phyloP scores from a whole-genome alignment of 2,113 vertebrate species.

The Actenoides lindsayi region DNA sequence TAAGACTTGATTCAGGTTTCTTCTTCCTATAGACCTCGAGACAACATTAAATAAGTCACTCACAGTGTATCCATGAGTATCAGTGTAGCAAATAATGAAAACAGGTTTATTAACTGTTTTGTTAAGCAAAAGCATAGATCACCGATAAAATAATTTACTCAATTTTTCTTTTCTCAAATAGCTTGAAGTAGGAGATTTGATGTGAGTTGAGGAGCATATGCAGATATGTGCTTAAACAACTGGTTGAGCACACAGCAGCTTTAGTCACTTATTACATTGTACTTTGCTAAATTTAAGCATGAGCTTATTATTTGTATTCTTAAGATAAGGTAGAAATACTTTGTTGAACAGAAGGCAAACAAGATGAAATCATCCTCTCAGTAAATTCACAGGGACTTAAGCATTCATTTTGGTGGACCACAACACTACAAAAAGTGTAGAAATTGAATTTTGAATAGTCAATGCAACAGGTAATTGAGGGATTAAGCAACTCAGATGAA shows the following conservation, averaged over 20 bases:
- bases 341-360: background rate
- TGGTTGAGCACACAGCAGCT: background rate
- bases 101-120: background rate
- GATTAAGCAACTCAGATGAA: background rate
- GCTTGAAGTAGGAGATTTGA: background rate
- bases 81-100: background rate
- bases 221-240: background rate
- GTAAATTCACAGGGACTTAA: background rate
- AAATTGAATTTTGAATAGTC: background rate
- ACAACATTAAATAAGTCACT: background rate
- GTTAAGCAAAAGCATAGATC: background rate
- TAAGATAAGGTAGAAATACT: background rate
- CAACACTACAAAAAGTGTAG: background rate
- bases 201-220: background rate
- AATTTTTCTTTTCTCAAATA: background rate
- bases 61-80: background rate
- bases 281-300: background rate
- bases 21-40: background rate
- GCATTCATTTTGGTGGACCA: background rate
- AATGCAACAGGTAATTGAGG: background rate
- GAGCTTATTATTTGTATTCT: background rate
- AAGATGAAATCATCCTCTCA: background rate
- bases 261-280: background rate
- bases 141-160: background rate
- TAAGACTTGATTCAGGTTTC: background rate